phyloP scores from a whole-genome alignment of 1,140 invertebrate genomes.

The Lepidurus apus region DNA sequence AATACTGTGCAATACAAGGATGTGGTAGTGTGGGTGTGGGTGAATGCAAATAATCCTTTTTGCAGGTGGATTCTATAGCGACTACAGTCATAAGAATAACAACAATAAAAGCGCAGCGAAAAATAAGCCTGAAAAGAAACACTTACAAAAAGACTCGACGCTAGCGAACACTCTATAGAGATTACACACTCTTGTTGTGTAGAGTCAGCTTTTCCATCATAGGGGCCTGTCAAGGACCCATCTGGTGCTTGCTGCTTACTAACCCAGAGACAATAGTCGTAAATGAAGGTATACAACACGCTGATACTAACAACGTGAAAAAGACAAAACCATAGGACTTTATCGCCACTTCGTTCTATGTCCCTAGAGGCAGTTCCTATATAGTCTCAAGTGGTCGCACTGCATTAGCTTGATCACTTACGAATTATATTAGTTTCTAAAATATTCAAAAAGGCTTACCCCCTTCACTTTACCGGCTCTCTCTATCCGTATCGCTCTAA shows the following conservation, averaged over 20 bases:
- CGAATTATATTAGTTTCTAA: neutral
- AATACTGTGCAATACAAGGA: too few species aligned
- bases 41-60: too few species aligned
- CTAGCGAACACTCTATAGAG: neutral
- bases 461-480: too few species aligned
- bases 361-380: neutral
- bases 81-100: too few species aligned
- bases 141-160: constrained; percentile 1
- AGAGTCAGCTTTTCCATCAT: constrained; percentile 7
- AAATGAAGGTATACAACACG: constrained; percentile 5
- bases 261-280: constrained; percentile 17
- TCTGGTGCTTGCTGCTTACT: constrained; percentile 18
- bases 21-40: too few species aligned
- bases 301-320: neutral
- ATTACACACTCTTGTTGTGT: neutral
- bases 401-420: neutral
- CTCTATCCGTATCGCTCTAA: too few species aligned
- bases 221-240: constrained; percentile 12
- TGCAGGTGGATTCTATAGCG: too few species aligned
- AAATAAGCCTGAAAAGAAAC: neutral
- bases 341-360: neutral
- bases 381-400: neutral
- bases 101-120: neutral
- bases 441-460: too few species aligned
- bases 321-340: neutral